phyloP scores from a whole-genome alignment of 2,797 vertebrate species.

The Anguilla marmorata region DNA sequence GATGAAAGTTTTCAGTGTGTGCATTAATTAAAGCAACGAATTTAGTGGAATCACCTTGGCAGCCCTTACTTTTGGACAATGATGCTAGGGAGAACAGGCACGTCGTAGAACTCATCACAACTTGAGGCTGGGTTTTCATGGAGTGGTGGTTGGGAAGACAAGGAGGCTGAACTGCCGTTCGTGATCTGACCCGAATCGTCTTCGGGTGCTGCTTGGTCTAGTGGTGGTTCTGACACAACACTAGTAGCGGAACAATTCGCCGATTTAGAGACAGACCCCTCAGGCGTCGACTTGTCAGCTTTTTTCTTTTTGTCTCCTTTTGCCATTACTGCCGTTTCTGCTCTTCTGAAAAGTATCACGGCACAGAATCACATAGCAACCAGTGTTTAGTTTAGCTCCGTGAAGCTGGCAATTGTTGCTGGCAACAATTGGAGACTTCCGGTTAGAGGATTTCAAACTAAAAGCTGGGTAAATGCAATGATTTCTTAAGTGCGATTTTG shows the following conservation, averaged over 20 bases:
- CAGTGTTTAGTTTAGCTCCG: slow-evolving; percentile 18
- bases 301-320: slow-evolving; percentile 26
- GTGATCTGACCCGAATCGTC: neutral
- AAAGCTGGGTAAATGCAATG: too few relatives aligned
- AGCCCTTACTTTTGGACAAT: slow-evolving; percentile 72
- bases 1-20: neutral
- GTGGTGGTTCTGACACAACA: slow-evolving; percentile 9
- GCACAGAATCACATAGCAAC: slow-evolving; percentile 52
- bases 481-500: too few relatives aligned
- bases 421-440: too few relatives aligned
- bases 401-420: too few relatives aligned
- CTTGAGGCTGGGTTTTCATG: neutral
- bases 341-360: neutral
- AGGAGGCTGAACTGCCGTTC: neutral
- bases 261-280: slow-evolving; percentile 14
- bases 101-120: slow-evolving; percentile 35
- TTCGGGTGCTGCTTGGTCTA: neutral
- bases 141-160: neutral
- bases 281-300: neutral
- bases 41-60: neutral
- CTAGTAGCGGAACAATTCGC: neutral
- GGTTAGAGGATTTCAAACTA: too few relatives aligned
- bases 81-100: slow-evolving; percentile 61
- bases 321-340: slow-evolving; percentile 34
- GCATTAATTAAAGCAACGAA: neutral